These are phyloP conservation scores for Gallinago jamesoni DNA, from an alignment of 2,113 vertebrate genomes.

Conservation along the genomic window DNA sequence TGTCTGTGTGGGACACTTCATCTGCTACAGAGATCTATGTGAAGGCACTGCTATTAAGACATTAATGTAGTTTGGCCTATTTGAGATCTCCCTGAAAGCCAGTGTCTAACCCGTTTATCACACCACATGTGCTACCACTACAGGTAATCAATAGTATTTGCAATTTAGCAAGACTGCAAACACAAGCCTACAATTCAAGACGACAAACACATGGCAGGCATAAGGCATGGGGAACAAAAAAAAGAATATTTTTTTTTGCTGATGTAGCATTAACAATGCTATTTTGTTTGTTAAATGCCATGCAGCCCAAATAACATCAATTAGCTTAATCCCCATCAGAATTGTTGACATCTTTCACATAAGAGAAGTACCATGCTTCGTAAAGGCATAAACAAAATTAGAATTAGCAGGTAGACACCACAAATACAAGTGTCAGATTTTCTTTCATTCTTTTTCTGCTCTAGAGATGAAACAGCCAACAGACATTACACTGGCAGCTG, in stretches of 20 bases:
- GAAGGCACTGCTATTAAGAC: neutral
- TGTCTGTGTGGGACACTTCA: neutral
- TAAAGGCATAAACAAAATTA: neutral
- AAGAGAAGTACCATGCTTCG: neutral
- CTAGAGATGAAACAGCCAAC: conserved; percentile 47
- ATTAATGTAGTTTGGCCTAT: neutral
- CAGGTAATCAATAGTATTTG: neutral
- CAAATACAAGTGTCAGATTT: conserved; percentile 53
- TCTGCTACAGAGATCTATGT: neutral
- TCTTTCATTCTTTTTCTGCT: conserved; percentile 63
- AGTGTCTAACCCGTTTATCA: neutral
- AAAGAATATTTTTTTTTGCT: neutral
- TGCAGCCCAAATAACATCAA: neutral
- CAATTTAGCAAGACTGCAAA: neutral
- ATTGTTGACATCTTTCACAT: neutral
- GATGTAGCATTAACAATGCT: neutral
- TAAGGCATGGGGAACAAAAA: neutral
- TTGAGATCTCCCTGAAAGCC: neutral
- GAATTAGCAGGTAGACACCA: conserved; percentile 7
- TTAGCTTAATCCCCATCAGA: neutral
- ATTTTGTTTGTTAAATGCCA: neutral
- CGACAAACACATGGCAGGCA: neutral
- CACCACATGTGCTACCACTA: neutral
- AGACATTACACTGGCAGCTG: conserved; percentile 42
- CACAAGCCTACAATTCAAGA: neutral